Evolutionary conservation across 1,140 invertebrate species (phyloP), one percentile per base, ranked within the genome.

Genomic region (Stegodyphus dumicola): DNA sequence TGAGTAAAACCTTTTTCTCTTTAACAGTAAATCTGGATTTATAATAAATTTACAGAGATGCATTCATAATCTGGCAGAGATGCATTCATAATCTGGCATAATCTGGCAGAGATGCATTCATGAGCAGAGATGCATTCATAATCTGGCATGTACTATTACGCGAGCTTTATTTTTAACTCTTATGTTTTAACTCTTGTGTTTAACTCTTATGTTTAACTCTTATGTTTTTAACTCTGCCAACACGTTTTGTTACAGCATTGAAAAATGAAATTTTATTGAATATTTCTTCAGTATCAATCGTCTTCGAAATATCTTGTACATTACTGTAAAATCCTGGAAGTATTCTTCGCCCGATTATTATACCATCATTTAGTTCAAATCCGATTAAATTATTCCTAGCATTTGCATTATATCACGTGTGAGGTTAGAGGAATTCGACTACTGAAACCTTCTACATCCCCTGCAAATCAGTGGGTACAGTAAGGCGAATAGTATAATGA

Each of bases 111-210:
- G 33, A 33, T 33, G 33, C 33, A 1, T 33, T 33, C 33, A n/a
- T n/a, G n/a, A 33, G 33, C 33, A 33, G 33, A 33, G 33, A 33
- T 33, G 3, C 33, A 33, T 33, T 33, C 33, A 33, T 33, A 33
- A 33, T 33, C 33, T 33, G 33, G 1, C 33, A 33, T 33, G 33
- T 33, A n/a, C n/a, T n/a, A n/a, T n/a, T n/a, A 69, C 66, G n/a
- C 66, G 66, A 10, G 66, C 66, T 18, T 69, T 17, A 33, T 69
- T 69, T 69, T 69, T 69, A n/a, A 69, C 18, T 18, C 18, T 69
- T 18, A 10, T 17, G n/a, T n/a, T n/a, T n/a, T n/a, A n/a, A n/a
- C n/a, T n/a, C n/a, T n/a, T n/a, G n/a, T n/a, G n/a, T n/a, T n/a
- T n/a, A n/a, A n/a, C n/a, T n/a, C n/a, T 69, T 17, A 33, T 69